These are phyloP conservation scores for Reticulitermes lucifugus DNA, from an alignment of 2,888 invertebrate species.

Conservation along the genomic window DNA sequence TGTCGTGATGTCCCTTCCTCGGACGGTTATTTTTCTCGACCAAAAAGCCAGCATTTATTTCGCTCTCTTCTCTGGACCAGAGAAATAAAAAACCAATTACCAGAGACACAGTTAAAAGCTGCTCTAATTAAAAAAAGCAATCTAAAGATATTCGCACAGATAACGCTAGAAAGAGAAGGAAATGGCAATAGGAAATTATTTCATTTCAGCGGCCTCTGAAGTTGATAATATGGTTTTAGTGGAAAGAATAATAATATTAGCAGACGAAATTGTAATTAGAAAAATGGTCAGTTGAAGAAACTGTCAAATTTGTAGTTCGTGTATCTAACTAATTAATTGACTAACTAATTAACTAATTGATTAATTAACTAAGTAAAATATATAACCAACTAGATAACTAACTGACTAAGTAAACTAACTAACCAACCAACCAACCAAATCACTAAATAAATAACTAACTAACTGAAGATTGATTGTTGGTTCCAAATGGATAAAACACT, in stretches of 20 bases:
- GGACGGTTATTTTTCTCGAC: neutral
- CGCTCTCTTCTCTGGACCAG: neutral
- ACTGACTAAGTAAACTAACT: neutral
- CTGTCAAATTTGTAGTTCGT: no score
- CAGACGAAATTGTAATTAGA: no score
- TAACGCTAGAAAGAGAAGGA: no score
- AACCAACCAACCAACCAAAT: no score
- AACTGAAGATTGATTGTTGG: no score
- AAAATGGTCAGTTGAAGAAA: no score
- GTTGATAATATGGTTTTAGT: no score
- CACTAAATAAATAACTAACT: no score
- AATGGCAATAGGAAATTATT: no score
- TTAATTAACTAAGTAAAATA: neutral
- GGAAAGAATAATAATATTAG: no score
- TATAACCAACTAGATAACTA: neutral
- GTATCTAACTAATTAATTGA: neutral
- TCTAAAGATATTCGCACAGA: neutral
- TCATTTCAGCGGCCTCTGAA: no score
- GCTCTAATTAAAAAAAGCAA: neutral
- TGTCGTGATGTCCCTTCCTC: conserved; percentile 4
- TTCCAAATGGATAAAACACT: no score
- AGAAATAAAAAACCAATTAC: conserved; percentile 23
- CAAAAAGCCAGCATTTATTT: neutral
- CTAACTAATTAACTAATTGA: neutral
- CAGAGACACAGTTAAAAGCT: neutral